Evolutionary conservation across 2,797 vertebrate genomes (phyloP).

Genomic region (Scomberomorus guttatus): DNA sequence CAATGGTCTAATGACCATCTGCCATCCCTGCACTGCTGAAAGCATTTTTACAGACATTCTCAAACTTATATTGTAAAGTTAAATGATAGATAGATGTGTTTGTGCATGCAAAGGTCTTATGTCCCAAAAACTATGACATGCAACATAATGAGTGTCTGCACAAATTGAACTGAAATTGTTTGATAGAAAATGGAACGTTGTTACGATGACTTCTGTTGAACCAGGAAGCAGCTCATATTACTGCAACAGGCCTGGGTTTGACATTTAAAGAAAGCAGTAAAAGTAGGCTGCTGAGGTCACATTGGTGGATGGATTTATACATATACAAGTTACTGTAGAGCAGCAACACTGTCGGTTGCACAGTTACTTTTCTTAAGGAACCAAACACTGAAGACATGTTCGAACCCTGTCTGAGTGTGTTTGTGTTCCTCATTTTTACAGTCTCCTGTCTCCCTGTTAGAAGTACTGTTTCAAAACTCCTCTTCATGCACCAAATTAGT

Average conservation of each 20-base stretch:
- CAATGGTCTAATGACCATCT: conserved; percentile 65
- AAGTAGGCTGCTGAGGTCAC: not conserved
- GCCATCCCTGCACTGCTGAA: conserved; percentile 32
- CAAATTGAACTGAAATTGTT: not conserved
- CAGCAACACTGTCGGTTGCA: not conserved
- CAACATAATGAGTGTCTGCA: not conserved
- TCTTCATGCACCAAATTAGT: conserved; percentile 55
- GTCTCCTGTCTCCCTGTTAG: conserved; percentile 15
- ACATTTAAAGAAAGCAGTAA: conserved; percentile 25
- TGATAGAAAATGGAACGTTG: conserved; percentile 18
- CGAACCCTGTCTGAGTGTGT: not conserved
- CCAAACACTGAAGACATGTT: not conserved
- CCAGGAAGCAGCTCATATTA: conserved; percentile 49
- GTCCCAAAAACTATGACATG: not conserved
- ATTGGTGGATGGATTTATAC: not conserved
- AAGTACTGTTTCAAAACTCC: conserved; percentile 37
- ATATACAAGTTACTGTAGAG: not conserved
- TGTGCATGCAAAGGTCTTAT: not conserved
- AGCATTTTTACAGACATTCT: conserved; percentile 28
- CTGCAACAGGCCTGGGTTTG: conserved; percentile 24
- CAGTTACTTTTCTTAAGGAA: not conserved
- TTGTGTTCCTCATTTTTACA: conserved; percentile 3
- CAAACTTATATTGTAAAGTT: conserved; percentile 36
- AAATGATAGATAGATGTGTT: conserved; percentile 40
- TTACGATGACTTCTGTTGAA: conserved; percentile 39